A percentile compares a stretch with the other conserved stretches of the same genome.
These are phyloP conservation scores for Helicolenus hilgendorfi DNA, from an alignment of 2,797 vertebrate species.

Conservation along the genomic window DNA sequence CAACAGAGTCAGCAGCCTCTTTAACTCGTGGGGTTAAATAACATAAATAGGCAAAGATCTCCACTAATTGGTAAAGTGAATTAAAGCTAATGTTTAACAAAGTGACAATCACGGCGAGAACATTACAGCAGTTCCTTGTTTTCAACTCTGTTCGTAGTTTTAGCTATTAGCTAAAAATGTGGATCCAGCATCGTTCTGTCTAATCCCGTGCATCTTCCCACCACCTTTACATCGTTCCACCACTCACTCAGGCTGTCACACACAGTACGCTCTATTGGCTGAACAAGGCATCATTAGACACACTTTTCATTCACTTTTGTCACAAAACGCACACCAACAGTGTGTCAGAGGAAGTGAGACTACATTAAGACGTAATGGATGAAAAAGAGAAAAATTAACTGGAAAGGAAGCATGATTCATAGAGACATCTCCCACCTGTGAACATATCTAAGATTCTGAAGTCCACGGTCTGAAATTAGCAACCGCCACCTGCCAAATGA, in stretches of 20 bases:
- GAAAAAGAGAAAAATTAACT: neutral
- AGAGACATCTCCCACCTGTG: neutral
- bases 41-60: neutral
- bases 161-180: neutral
- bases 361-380: neutral
- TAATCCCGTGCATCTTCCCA: neutral
- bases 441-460: neutral
- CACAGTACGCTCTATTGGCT: neutral
- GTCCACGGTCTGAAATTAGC: neutral
- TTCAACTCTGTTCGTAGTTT: neutral
- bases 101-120: neutral
- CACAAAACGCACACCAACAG: neutral
- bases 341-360: neutral
- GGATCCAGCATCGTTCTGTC: neutral
- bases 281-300: neutral
- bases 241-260: neutral
- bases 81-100: neutral
- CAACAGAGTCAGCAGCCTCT: neutral
- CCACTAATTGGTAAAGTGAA: neutral
- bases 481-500: no score
- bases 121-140: neutral
- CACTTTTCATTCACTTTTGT: constrained; percentile 1
- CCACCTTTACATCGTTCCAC: neutral
- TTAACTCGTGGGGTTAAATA: constrained; percentile 9
- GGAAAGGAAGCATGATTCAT: neutral